Evolutionary conservation across 1,140 invertebrate species (phyloP), one percentile per base, ranked within the genome.

Genomic region (Sitobion miscanthi): DNA sequence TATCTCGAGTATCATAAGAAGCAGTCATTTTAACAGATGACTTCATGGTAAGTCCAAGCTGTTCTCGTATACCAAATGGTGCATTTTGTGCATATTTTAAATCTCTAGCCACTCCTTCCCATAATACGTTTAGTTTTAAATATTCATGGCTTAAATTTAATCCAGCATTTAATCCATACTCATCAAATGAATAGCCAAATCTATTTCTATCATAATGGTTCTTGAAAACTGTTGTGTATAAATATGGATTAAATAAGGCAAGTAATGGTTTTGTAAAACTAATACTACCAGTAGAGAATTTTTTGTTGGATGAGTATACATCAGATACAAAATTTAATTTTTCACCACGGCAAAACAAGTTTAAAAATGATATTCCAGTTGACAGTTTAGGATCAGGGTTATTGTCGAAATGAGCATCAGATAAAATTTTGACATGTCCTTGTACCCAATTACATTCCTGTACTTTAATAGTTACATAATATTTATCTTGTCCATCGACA

Each of bases 1-100:
- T 96, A 95, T 99, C 97, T 94, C 98, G 96, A 93, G 96, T 96
- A 95, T 99, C 98, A 86, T 97, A 96, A 0, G 96, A 96, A 93
- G 97, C 96, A 86, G 97, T 97, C 95, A 99, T 97, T 94, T 97
- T 96, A 42, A 99, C 90, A 9, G 97, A 96, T 0, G 98, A 99
- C 95, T 99, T 99, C 94, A 99, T 96, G 93, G 97, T 97, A 83
- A 98, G 97, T 20, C 98, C 98, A 93, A 97, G 96, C 95, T 98
- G 97, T 95, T 99, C 98, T 54, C 98, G 95, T 17, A 99, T 97
- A 93, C 96, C 95, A 95, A 99, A 98, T 0, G 97, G 96, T 94
- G 96, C 96, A 95, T 96, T 96, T 69, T n/a, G n/a, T 8, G 35
- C n/a, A n/a, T 57, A 20, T 14, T 85, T 54, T 38, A 93, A 57